Conservation (phyloP, 2,113 vertebrate species). For the Mormoops blainvillei region DNA sequence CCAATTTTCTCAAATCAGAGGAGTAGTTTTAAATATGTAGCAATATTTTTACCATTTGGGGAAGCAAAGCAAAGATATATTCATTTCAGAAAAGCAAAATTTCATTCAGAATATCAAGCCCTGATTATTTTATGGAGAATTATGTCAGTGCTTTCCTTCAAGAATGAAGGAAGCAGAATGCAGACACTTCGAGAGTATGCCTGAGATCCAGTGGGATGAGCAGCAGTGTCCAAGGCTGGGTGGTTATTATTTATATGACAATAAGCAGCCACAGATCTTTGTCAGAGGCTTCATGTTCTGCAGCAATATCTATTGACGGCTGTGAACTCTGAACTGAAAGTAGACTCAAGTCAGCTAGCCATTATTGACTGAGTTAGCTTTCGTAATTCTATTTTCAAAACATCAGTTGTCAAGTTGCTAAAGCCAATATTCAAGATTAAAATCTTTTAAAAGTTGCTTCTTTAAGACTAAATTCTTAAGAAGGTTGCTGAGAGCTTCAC, state of each 20-base stretch:
- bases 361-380: not conserved
- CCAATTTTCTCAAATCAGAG: slow-evolving; percentile 31
- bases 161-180: not conserved
- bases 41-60: not conserved
- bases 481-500: not conserved
- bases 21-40: not conserved
- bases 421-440: slow-evolving; percentile 21
- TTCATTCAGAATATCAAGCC: not conserved
- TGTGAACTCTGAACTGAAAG: slow-evolving; percentile 17
- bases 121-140: not conserved
- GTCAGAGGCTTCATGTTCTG: not conserved
- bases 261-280: not conserved
- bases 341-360: not conserved
- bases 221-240: not conserved
- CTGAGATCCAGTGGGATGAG: not conserved
- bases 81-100: not conserved
- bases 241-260: not conserved
- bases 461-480: not conserved
- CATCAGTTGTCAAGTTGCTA: not conserved
- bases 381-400: slow-evolving; percentile 41
- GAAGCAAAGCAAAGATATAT: not conserved
- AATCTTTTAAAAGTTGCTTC: not conserved
- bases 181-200: not conserved
- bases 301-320: not conserved
- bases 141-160: not conserved